Base-by-base conservation (phyloP, 2,113 vertebrate genomes). In the Phyllopteryx taeniolatus region DNA sequence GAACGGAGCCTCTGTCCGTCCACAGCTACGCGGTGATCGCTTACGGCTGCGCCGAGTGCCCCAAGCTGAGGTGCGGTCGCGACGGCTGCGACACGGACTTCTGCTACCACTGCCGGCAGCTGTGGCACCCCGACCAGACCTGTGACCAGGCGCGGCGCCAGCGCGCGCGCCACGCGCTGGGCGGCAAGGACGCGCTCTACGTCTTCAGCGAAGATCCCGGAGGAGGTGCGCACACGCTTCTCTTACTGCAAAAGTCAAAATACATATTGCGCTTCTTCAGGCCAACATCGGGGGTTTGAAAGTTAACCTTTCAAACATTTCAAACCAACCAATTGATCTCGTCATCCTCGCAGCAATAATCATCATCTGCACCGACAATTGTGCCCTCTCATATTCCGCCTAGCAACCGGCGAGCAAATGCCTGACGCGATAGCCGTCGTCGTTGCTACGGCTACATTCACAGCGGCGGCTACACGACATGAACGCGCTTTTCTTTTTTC, bases 81-180 rank as follows among this genome's bases (percentile, higher is more conserved):
- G 93, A 94, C 51, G 95, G 92, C 65, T 96, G 95, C 0, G 89
- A 93, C 68, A 94, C 94, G 0, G 94, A 95, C 90, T 95, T 96
- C 90, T 95, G 95, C 86, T 96, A 95, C 91, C 95, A 94, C 92
- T 96, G 95, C 79, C 92, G 93, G 44, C 95, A 95, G 91, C 92
- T 92, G 74, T 95, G 95, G 95, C 95, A 96, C 70, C 94, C 94
- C 0, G 88, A 94, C 0, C 86, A 94, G 83, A 95, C 95, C 9
- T 96, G 95, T 8, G 90, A 85, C 67, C 90, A 92, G 33, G 93
- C 93, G 47, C 91, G 93, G 59, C 90, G 92, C 14, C 93, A 93
- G 81, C 86, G 93, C 4, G 87, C 92, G 14, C 92, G 89, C 60
- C 90, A 93, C 84, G 84, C 91, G 1, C 87, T 91, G 4, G 78